Evolutionary conservation across 1,140 invertebrate species (phyloP).

Genomic region (Cydia fagiglandana): DNA sequence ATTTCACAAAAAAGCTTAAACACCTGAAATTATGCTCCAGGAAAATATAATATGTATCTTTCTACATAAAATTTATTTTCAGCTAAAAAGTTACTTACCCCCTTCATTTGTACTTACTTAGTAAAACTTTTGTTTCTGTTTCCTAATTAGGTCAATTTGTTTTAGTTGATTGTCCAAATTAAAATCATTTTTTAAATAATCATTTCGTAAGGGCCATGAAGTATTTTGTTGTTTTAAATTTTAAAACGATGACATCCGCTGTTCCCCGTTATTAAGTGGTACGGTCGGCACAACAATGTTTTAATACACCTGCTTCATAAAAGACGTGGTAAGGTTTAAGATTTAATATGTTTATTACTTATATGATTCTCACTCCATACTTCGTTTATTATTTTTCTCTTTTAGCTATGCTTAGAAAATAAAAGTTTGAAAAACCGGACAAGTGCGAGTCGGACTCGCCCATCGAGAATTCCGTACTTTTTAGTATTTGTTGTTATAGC

Average conservation of each 20-base stretch:
- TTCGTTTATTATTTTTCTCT: too few species aligned
- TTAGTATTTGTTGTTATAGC: too few species aligned
- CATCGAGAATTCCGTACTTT: too few species aligned
- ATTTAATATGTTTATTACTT: conserved; percentile 15
- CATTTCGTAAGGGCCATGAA: background rate
- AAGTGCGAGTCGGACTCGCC: too few species aligned
- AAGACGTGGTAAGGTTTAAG: conserved; percentile 9
- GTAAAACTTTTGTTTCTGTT: background rate
- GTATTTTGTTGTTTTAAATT: conserved; percentile 31
- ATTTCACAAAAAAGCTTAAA: too few species aligned
- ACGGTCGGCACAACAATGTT: conserved; percentile 17
- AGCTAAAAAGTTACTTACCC: too few species aligned
- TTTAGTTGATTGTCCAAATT: background rate
- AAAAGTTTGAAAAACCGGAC: too few species aligned
- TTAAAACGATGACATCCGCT: conserved; percentile 31
- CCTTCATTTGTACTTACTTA: too few species aligned
- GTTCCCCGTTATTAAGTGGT: conserved; percentile 35
- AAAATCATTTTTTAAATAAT: background rate
- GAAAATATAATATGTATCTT: too few species aligned
- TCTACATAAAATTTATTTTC: too few species aligned
- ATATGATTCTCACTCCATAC: too few species aligned
- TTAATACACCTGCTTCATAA: background rate
- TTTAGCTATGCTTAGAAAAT: background rate
- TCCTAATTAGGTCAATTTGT: background rate
- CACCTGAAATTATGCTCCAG: too few species aligned